phyloP scores from a whole-genome alignment of 2,113 vertebrate genomes.

The Microtus montanus region DNA sequence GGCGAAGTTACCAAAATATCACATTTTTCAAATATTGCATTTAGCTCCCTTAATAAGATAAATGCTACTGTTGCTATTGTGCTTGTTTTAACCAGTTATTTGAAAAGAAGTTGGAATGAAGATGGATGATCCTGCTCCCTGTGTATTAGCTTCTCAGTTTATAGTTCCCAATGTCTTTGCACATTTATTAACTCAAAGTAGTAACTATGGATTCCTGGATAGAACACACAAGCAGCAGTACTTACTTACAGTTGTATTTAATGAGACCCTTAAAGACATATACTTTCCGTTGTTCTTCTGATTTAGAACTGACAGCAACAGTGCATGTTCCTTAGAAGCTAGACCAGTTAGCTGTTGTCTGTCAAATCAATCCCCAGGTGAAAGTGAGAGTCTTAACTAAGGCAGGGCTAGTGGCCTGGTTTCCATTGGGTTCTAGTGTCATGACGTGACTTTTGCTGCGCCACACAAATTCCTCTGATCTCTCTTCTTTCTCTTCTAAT shows the following conservation, averaged over 20 bases:
- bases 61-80: not conserved
- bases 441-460: not conserved
- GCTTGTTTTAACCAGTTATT: not conserved
- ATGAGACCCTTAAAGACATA: not conserved
- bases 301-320: not conserved
- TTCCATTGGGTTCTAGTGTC: not conserved
- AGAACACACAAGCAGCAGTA: not conserved
- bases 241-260: not conserved
- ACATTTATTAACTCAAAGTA: not conserved
- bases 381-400: not conserved
- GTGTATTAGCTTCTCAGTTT: not conserved
- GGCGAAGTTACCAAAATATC: not conserved
- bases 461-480: not conserved
- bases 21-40: conserved; percentile 22
- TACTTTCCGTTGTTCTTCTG: not conserved
- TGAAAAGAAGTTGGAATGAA: conserved; percentile 2
- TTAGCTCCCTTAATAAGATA: conserved; percentile 47
- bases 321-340: not conserved
- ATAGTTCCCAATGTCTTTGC: not conserved
- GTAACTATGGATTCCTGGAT: not conserved
- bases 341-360: not conserved
- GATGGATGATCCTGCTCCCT: not conserved
- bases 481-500: not conserved
- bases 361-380: not conserved
- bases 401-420: not conserved